Percentiles rank a stretch among this genome's conserved stretches.
phyloP scores from a whole-genome alignment of 2,113 vertebrate genomes.

The Anseranas semipalmata region DNA sequence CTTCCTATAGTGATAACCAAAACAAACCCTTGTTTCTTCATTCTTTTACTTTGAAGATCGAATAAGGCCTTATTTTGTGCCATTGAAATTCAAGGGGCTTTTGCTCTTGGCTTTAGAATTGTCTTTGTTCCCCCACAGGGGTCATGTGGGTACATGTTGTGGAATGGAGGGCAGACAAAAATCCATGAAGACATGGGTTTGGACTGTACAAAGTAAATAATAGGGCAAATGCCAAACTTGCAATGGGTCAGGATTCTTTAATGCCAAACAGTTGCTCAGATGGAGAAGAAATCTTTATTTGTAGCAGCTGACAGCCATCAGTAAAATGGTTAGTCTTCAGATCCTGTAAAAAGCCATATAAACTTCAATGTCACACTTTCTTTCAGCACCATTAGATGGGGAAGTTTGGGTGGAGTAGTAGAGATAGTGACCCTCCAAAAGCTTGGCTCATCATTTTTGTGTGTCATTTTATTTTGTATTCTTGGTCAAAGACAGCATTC shows the following conservation, averaged over 20 bases:
- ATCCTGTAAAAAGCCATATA: neutral
- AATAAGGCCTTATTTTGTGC: neutral
- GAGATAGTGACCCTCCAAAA: neutral
- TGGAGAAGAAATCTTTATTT: neutral
- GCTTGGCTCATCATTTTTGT: neutral
- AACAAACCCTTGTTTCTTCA: too few species aligned
- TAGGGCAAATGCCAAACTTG: accelerated
- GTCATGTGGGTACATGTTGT: accelerated
- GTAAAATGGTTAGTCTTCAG: neutral
- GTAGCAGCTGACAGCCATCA: neutral
- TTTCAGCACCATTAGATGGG: neutral
- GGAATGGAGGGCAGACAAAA: neutral
- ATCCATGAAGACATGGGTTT: neutral
- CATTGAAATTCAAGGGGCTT: neutral
- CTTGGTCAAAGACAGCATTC: neutral
- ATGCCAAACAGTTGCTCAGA: neutral
- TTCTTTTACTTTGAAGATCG: neutral
- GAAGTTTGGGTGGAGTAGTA: neutral
- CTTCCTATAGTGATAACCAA: neutral
- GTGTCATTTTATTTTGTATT: neutral
- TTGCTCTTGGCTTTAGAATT: neutral
- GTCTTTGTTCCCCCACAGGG: neutral
- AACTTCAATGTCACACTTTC: neutral
- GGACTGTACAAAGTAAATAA: neutral
- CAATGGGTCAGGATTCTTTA: neutral